Percentiles rank a stretch among this genome's conserved stretches.
Conservation (phyloP, 2,797 vertebrate genomes). For the Synanceia verrucosa region DNA sequence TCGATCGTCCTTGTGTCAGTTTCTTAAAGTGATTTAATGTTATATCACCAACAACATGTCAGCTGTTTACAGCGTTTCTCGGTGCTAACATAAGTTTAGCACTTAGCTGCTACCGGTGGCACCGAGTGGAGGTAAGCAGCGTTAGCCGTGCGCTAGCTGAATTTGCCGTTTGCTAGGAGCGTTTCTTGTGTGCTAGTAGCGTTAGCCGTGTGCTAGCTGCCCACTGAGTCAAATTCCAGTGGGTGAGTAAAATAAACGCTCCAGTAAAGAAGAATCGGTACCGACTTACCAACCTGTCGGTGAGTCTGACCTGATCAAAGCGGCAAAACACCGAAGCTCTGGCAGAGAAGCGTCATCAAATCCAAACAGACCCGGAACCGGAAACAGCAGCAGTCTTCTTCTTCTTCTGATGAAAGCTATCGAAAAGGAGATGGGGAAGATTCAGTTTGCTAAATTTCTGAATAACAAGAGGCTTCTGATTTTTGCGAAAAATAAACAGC, state of each 20-base stretch:
- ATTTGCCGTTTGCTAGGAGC: background rate
- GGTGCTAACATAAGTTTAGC: slow-evolving; percentile 13
- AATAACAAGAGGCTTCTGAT: too few species aligned
- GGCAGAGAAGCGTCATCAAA: slow-evolving; percentile 40
- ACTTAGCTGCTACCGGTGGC: background rate
- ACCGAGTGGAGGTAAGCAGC: background rate
- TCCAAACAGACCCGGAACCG: slow-evolving; percentile 36
- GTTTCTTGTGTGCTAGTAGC: background rate
- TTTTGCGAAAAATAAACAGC: too few species aligned
- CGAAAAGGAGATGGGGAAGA: too few species aligned
- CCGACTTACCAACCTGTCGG: background rate
- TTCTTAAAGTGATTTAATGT: background rate
- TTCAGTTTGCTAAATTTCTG: too few species aligned
- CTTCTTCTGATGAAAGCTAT: too few species aligned
- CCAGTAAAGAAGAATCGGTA: background rate
- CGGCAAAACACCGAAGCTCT: background rate
- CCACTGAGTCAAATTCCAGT: too few species aligned
- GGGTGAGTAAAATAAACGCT: background rate
- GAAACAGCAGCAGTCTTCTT: background rate
- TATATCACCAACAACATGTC: background rate
- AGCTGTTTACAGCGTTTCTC: slow-evolving; percentile 28
- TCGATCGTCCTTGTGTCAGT: background rate
- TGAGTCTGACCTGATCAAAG: background rate
- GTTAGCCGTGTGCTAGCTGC: background rate
- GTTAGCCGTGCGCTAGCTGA: background rate